These are phyloP conservation scores for Lepas anatifera DNA, from an alignment of 2,888 invertebrate genomes.

Conservation along the genomic window DNA sequence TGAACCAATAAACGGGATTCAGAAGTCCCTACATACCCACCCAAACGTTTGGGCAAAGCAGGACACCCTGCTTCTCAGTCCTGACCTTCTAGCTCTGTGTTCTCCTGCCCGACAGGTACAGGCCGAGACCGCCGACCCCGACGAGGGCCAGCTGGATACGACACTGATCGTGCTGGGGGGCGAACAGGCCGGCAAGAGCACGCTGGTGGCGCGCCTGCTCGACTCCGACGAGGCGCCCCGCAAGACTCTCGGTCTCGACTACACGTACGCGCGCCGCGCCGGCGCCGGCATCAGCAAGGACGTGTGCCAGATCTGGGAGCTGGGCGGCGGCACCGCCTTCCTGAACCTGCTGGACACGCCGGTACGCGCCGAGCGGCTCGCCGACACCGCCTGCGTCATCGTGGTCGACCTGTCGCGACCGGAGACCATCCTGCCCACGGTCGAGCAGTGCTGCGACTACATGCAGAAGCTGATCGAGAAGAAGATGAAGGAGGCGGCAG, in stretches of 20 bases:
- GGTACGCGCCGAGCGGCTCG: slow-evolving; percentile 31
- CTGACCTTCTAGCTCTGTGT: no score
- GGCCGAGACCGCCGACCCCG: not conserved
- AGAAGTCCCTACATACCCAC: no score
- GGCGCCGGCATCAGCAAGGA: slow-evolving; percentile 45
- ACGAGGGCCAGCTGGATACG: not conserved
- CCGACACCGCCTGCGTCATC: slow-evolving; percentile 47
- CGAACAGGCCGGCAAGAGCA: slow-evolving; percentile 40
- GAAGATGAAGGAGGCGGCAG: not conserved
- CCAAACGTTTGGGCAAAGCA: no score
- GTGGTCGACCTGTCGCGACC: slow-evolving; percentile 67
- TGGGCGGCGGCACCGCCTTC: slow-evolving; percentile 48
- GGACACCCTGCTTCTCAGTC: no score
- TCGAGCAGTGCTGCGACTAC: slow-evolving; percentile 41
- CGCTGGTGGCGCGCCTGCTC: slow-evolving; percentile 57
- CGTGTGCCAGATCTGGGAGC: slow-evolving; percentile 74
- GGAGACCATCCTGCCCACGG: slow-evolving; percentile 53
- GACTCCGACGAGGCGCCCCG: slow-evolving; percentile 59
- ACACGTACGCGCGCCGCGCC: slow-evolving; percentile 64
- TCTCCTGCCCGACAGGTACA: no score
- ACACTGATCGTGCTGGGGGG: not conserved
- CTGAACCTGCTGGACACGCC: slow-evolving; percentile 41
- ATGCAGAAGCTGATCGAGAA: not conserved
- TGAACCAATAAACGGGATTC: no score
- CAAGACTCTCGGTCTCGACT: slow-evolving; percentile 73